phyloP scores from a whole-genome alignment of 2,888 invertebrate genomes.

The Agapostemon virescens region DNA sequence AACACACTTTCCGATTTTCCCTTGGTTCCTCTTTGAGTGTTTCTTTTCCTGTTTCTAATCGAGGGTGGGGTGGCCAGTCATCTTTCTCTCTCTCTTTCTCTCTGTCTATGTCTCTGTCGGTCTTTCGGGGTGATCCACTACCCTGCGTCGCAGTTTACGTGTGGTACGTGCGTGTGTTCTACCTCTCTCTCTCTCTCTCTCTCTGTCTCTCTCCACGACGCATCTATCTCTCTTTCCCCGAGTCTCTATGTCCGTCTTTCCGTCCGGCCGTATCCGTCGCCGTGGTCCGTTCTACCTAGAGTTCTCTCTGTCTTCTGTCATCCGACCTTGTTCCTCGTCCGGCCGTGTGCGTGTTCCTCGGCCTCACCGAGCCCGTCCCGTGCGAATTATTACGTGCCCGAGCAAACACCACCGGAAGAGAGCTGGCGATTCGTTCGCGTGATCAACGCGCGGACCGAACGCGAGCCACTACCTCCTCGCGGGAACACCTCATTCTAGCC shows the following conservation, averaged over 20 bases:
- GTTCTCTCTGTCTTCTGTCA: conserved; percentile 14
- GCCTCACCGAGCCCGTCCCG: conserved; percentile 28
- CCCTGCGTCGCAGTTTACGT: neutral
- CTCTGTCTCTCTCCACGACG: conserved; percentile 16
- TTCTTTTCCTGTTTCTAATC: neutral
- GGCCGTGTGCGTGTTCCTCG: conserved; percentile 19
- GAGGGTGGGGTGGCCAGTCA: neutral
- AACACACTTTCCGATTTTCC: conserved; percentile 7
- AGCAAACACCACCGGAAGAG: conserved; percentile 12
- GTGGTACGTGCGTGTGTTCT: neutral
- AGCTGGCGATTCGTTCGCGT: conserved; percentile 22
- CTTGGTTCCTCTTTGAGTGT: neutral
- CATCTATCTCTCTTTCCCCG: neutral
- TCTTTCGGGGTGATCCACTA: neutral
- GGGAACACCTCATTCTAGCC: conserved; percentile 69
- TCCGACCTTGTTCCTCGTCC: conserved; percentile 3
- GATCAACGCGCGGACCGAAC: conserved; percentile 65
- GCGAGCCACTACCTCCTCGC: conserved; percentile 64
- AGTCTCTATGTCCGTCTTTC: neutral
- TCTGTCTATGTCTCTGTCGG: too few relatives aligned
- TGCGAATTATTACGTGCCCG: conserved; percentile 4
- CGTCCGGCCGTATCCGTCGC: neutral
- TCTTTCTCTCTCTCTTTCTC: too few relatives aligned
- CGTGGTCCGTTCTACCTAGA: conserved; percentile 4
- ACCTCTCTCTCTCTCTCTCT: conserved; percentile 17